Evolutionary conservation across 2,797 vertebrate genomes (phyloP).

Genomic region (Gymnodraco acuticeps): DNA sequence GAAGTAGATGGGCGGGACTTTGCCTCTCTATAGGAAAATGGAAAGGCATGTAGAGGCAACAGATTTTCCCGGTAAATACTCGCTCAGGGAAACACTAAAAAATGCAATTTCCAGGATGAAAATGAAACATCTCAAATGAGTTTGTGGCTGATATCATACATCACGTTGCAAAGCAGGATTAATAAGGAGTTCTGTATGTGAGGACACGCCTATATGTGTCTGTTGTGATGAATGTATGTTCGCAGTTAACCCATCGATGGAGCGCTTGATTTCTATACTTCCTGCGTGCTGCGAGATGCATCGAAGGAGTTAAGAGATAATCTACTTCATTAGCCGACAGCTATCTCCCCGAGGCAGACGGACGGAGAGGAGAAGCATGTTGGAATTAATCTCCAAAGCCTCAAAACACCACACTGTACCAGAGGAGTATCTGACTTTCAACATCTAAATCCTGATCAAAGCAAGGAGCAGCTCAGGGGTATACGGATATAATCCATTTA

Average conservation of each 20-base stretch:
- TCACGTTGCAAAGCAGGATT: conserved; percentile 1
- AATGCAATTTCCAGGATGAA: too few relatives aligned
- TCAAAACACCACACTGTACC: not conserved
- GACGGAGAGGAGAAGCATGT: conserved; percentile 8
- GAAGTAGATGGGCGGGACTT: too few relatives aligned
- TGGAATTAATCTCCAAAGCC: conserved; percentile 37
- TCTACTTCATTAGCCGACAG: conserved; percentile 35
- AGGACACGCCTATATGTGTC: not conserved
- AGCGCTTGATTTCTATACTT: not conserved
- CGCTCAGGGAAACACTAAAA: too few relatives aligned
- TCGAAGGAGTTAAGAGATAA: conserved; percentile 25
- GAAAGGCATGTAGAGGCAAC: too few relatives aligned
- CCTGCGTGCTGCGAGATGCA: conserved; percentile 3
- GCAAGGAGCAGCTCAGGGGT: not conserved
- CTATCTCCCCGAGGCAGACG: conserved; percentile 5
- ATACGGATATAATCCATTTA: not conserved
- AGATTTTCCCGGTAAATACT: too few relatives aligned
- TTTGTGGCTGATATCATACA: not conserved
- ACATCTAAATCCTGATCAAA: conserved; percentile 25
- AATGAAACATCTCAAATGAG: not conserved
- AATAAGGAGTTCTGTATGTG: not conserved
- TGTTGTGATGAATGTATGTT: conserved; percentile 21
- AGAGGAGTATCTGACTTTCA: conserved; percentile 24
- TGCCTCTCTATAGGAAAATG: too few relatives aligned
- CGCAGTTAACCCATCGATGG: not conserved